Base-by-base conservation (phyloP, 2,888 invertebrate genomes). In the Muschampia plurimacula region DNA sequence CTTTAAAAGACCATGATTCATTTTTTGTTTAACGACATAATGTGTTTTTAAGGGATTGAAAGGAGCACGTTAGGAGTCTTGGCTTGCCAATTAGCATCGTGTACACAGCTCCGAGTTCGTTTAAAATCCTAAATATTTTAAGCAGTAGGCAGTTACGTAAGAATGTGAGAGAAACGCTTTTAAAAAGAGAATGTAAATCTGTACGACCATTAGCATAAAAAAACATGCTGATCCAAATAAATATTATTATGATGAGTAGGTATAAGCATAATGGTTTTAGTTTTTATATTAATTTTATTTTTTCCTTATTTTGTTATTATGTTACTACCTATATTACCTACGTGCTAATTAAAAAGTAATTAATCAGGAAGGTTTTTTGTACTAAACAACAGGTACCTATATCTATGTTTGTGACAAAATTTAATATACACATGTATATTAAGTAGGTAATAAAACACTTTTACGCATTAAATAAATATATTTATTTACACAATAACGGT, bases 381-480 rank as follows among this genome's bases (percentile, higher is more conserved):
- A 22, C 22, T 22, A 22, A 22, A 1, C 0, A 22, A 22, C 1
- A 22, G 22, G 0, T 22, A 22, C 22, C 22, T 22, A 44, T 44
- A 12, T 10, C 10, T 10, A 44, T 44, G 0, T 10, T 44, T 12
- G 44, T 44, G 2, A 12, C 44, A 44, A 44, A 2, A 44, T 10
- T 9, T 9, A 10, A 44, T 44, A 44, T 3, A 44, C 44, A 44
- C 3, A n/a, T 49, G 6, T 49, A 9, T n/a, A n/a, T 5, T 49
- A n/a, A 49, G 46, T 6, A 52, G 28, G 28, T 39, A 59, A 68
- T 60, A 69, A 69, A 69, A 69, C 36, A 49, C 68, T 10, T 60
- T 73, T 68, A 66, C 88, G 92, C 88, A 86, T 93, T 92, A 93
- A 93, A 94, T 94, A 94, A 93, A 94, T 93, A 93, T 94, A 92